phyloP scores from a whole-genome alignment of 1,140 invertebrate genomes.

The Drosophila quadrilineata region DNA sequence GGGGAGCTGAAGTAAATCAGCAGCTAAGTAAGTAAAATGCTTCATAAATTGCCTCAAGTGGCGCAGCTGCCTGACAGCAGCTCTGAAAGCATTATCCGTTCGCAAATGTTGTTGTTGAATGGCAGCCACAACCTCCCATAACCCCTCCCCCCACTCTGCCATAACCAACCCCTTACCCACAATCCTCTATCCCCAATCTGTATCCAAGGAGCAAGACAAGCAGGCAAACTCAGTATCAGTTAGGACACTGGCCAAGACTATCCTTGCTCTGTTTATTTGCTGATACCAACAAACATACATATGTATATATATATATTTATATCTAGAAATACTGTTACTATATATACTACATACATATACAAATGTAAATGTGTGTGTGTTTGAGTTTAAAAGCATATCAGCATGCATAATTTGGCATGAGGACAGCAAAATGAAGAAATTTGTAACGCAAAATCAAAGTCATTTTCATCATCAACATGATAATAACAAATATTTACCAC shows the following conservation, averaged over 20 bases:
- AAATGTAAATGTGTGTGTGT: conserved; percentile 11
- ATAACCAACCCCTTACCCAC: too few species aligned
- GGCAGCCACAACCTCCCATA: too few species aligned
- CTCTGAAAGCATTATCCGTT: conserved; percentile 49
- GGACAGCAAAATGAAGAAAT: conserved; percentile 56
- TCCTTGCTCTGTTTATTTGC: conserved; percentile 9
- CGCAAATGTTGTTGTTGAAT: conserved; percentile 41
- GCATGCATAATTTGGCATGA: conserved; percentile 63
- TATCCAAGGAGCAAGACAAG: too few species aligned
- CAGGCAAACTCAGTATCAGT: conserved; percentile 16
- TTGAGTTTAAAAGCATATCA: conserved; percentile 62
- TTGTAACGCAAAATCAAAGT: conserved; percentile 62
- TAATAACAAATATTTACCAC: conserved; percentile 6
- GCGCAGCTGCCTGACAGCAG: conserved; percentile 62
- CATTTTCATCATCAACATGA: conserved; percentile 37
- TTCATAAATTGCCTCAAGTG: conserved; percentile 78
- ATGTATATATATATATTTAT: neutral
- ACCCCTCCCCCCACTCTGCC: too few species aligned
- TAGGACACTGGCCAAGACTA: neutral
- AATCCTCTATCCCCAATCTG: too few species aligned
- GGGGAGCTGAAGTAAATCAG: conserved; percentile 69
- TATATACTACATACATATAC: conserved; percentile 9
- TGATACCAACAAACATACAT: neutral
- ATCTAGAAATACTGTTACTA: too few species aligned
- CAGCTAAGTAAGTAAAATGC: conserved; percentile 78